Evolutionary conservation across 2,888 invertebrate genomes (phyloP).

Genomic region (Agonum fuliginosum): DNA sequence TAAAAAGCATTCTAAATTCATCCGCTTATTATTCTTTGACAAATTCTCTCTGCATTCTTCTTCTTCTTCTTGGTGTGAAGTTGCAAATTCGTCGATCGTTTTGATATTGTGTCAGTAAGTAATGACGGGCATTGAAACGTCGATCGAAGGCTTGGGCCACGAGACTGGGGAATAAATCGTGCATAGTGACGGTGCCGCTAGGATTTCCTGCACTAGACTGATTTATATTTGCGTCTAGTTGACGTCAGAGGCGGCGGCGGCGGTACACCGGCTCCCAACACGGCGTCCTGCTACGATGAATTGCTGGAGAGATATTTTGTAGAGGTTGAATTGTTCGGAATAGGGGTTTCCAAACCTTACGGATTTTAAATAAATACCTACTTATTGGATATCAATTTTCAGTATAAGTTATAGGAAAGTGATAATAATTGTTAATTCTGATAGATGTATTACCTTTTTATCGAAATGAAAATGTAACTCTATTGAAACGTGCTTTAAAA

Average conservation of each 20-base stretch:
- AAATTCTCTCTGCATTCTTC: too few relatives aligned
- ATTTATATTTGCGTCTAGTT: slow-evolving; percentile 56
- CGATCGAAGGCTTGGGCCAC: neutral
- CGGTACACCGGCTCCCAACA: neutral
- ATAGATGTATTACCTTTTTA: too few relatives aligned
- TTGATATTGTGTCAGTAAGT: slow-evolving; percentile 17
- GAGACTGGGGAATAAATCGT: slow-evolving; percentile 39
- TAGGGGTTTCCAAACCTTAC: too few relatives aligned
- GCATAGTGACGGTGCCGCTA: slow-evolving; percentile 41
- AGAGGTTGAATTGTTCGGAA: too few relatives aligned
- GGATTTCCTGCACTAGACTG: slow-evolving; percentile 57
- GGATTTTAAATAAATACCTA: too few relatives aligned
- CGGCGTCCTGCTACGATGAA: neutral
- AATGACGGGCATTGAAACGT: slow-evolving; percentile 7
- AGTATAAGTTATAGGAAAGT: too few relatives aligned
- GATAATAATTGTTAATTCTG: too few relatives aligned
- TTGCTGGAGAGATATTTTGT: neutral
- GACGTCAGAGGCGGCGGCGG: slow-evolving; percentile 19
- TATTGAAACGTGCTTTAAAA: too few relatives aligned
- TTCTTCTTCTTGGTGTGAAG: neutral
- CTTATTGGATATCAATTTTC: too few relatives aligned
- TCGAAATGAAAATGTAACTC: too few relatives aligned
- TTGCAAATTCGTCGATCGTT: neutral
- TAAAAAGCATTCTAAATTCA: too few relatives aligned
- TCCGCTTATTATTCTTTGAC: too few relatives aligned